Conservation (phyloP, 1,140 invertebrate species). For the Trachelipus rathkii region DNA sequence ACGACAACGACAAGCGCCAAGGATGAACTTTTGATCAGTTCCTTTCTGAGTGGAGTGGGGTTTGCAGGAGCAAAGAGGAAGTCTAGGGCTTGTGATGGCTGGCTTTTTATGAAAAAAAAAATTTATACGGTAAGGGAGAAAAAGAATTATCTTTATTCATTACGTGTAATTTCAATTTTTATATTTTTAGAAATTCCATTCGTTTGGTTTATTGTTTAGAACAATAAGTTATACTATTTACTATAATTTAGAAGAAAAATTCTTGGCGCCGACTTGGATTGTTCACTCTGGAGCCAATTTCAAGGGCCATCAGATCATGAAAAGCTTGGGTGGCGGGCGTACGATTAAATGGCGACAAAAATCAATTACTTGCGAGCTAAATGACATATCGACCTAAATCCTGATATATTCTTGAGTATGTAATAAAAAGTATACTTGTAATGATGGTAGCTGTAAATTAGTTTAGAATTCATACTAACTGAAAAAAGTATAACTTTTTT, state of each 20-base stretch:
- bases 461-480: too few species aligned
- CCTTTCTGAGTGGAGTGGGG: slow-evolving; percentile 4
- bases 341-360: slow-evolving; percentile 9
- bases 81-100: slow-evolving; percentile 7
- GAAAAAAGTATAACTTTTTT: too few species aligned
- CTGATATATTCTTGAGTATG: too few species aligned
- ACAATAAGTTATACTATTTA: not conserved
- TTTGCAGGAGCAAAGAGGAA: not conserved
- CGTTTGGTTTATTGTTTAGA: not conserved
- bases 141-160: too few species aligned
- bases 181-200: not conserved
- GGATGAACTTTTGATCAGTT: not conserved
- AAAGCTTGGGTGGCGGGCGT: slow-evolving; percentile 3
- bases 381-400: too few species aligned
- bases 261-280: slow-evolving; percentile 10
- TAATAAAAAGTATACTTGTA: too few species aligned
- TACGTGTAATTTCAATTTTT: too few species aligned
- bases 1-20: not conserved
- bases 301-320: slow-evolving; percentile 4
- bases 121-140: too few species aligned
- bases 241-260: not conserved
- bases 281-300: slow-evolving; percentile 3
- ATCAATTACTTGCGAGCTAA: not conserved
- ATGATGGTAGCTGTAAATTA: too few species aligned
- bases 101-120: not conserved